Conservation (phyloP, 2,113 vertebrate genomes). For the Zingel zingel region DNA sequence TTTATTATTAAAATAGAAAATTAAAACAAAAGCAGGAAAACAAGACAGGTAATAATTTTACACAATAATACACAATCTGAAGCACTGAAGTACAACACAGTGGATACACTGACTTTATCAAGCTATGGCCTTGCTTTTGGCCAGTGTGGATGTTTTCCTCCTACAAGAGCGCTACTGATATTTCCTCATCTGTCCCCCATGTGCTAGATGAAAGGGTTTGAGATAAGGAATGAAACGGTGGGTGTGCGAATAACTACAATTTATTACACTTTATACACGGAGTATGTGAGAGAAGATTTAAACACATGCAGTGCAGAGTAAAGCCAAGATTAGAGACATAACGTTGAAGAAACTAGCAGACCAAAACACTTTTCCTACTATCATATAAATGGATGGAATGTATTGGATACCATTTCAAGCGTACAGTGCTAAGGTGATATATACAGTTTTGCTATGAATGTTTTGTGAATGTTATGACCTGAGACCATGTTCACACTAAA, state of each 20-base stretch:
- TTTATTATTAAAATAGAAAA: too few species aligned
- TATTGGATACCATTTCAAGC: not conserved
- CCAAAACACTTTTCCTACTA: not conserved
- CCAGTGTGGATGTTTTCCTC: conserved; percentile 13
- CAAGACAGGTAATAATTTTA: not conserved
- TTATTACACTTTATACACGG: not conserved
- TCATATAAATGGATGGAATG: not conserved
- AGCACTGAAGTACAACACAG: not conserved
- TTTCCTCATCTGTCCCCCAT: conserved; percentile 23
- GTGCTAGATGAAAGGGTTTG: conserved; percentile 48
- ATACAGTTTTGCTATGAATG: not conserved
- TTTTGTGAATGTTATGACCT: not conserved
- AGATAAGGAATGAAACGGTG: conserved; percentile 39
- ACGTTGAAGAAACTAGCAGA: not conserved
- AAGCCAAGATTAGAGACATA: not conserved
- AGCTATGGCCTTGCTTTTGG: not conserved
- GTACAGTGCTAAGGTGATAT: not conserved
- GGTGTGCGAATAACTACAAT: conserved; percentile 6
- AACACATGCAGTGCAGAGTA: conserved; percentile 2
- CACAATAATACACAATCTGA: not conserved
- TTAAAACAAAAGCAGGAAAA: not conserved
- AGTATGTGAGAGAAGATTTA: not conserved
- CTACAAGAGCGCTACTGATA: not conserved
- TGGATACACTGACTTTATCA: not conserved
- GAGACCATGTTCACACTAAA: not conserved